Conservation (phyloP, 2,113 vertebrate species). For the Lepus europaeus region DNA sequence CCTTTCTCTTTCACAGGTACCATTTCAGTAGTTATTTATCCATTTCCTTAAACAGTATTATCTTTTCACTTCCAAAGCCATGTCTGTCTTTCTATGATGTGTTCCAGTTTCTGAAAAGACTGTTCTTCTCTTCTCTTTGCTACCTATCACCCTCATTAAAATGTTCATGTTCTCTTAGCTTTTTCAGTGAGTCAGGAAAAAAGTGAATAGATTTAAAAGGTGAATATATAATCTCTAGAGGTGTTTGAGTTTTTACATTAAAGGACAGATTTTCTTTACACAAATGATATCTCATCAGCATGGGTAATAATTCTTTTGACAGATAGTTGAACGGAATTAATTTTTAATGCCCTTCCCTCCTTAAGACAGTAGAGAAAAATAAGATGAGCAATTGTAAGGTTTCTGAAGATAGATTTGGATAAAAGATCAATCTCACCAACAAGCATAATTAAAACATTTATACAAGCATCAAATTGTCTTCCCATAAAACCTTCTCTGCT, state of each 20-base stretch:
- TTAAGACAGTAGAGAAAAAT: neutral
- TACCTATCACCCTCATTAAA: neutral
- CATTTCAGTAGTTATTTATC: neutral
- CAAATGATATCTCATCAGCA: neutral
- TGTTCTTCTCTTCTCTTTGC: neutral
- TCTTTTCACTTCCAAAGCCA: neutral
- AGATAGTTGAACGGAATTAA: neutral
- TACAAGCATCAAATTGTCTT: neutral
- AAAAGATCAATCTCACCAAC: neutral
- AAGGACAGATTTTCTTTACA: neutral
- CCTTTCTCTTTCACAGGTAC: neutral
- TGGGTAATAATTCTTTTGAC: conserved; percentile 12
- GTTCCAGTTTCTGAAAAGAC: neutral
- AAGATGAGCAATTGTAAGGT: neutral
- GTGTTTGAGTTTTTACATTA: neutral
- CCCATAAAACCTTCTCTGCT: neutral
- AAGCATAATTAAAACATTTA: neutral
- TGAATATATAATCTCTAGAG: neutral
- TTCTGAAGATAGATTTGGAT: neutral
- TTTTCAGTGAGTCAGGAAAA: neutral
- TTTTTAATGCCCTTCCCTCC: neutral
- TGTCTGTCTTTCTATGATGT: neutral
- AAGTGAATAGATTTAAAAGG: neutral
- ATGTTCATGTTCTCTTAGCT: neutral
- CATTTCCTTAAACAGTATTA: neutral